A percentile compares a stretch with the other conserved stretches of the same genome.
phyloP scores from a whole-genome alignment of 2,113 vertebrate genomes.

The Aythya baeri region DNA sequence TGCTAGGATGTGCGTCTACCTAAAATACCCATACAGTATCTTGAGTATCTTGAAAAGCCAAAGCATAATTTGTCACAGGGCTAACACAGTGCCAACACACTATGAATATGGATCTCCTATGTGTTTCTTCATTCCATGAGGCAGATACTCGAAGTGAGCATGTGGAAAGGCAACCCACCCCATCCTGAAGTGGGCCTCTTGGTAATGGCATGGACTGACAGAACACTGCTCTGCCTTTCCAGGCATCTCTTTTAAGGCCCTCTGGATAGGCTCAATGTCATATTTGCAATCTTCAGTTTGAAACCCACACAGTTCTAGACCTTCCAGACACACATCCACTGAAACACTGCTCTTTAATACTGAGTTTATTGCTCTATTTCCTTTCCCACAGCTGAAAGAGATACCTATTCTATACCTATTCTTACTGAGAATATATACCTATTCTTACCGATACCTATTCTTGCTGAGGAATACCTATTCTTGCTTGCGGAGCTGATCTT shows the following conservation, averaged over 20 bases:
- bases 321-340: background rate
- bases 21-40: background rate
- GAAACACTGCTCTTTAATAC: background rate
- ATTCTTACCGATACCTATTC: too few species aligned
- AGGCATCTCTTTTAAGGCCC: background rate
- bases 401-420: background rate
- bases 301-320: background rate
- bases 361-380: background rate
- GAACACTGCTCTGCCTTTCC: background rate
- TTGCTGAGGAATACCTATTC: too few species aligned
- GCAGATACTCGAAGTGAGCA: background rate
- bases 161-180: background rate
- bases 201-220: background rate
- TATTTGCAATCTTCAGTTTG: background rate
- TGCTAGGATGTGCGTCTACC: background rate
- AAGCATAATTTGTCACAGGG: background rate
- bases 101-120: accelerated
- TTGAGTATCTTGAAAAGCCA: background rate
- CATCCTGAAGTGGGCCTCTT: background rate
- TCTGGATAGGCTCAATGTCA: background rate
- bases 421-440: too few species aligned
- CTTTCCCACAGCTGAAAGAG: background rate
- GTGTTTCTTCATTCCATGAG: background rate
- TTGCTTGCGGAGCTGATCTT: too few species aligned
- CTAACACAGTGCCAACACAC: background rate